Conservation (phyloP, 1,140 invertebrate species). For the Saccostrea echinata region DNA sequence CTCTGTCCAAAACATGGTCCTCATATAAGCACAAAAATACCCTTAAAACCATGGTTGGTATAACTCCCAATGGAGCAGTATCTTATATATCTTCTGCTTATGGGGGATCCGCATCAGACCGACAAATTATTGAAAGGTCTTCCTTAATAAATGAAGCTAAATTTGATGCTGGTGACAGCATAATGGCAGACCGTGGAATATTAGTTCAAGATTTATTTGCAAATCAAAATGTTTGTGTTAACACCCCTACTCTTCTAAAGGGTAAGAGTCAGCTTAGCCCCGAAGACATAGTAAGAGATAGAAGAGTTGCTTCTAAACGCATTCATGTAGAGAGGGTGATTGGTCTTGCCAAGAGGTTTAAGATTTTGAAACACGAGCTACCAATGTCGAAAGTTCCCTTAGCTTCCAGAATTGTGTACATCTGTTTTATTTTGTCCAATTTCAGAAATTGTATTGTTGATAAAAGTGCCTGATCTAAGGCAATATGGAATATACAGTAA, state of each 20-base stretch:
- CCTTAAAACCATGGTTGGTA: constrained; percentile 51
- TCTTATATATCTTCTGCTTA: constrained; percentile 48
- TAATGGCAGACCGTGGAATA: constrained; percentile 59
- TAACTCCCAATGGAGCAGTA: constrained; percentile 45
- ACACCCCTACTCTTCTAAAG: constrained; percentile 53
- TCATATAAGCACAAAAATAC: constrained; percentile 59
- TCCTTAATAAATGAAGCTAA: not conserved
- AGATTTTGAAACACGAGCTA: constrained; percentile 33
- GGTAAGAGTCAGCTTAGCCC: constrained; percentile 55
- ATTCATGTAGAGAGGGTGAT: constrained; percentile 54
- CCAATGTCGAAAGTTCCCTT: constrained; percentile 42
- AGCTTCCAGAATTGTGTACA: too few relatives aligned
- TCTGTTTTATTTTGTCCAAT: not conserved
- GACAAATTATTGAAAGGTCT: constrained; percentile 55
- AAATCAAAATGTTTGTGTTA: constrained; percentile 48
- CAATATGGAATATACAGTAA: too few relatives aligned
- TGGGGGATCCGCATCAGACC: constrained; percentile 55
- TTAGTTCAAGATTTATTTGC: constrained; percentile 60
- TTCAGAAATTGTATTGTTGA: too few relatives aligned
- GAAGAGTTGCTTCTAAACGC: too few relatives aligned
- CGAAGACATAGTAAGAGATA: constrained; percentile 47
- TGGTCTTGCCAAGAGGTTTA: constrained; percentile 61
- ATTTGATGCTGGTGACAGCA: constrained; percentile 50
- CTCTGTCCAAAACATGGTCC: constrained; percentile 48
- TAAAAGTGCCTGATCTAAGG: too few relatives aligned